Evolutionary conservation across 2,113 vertebrate species (phyloP).

Genomic region (Okapia johnstoni): DNA sequence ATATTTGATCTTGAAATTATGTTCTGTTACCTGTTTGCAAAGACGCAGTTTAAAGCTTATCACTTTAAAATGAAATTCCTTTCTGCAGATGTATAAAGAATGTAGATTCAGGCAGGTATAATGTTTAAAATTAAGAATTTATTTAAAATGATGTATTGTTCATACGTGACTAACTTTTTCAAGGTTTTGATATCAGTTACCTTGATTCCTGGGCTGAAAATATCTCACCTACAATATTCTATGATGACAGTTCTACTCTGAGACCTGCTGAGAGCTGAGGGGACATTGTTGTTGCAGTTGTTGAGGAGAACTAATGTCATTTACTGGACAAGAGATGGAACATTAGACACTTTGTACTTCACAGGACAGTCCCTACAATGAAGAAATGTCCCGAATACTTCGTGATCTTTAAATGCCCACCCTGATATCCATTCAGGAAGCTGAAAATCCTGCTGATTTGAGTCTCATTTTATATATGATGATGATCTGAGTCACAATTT

Average conservation of each 20-base stretch:
- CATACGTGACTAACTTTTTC: not conserved
- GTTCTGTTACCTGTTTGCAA: conserved; percentile 52
- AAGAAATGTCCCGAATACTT: not conserved
- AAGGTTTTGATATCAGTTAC: not conserved
- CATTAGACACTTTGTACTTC: not conserved
- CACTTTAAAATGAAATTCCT: conserved; percentile 60
- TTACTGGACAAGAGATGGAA: not conserved
- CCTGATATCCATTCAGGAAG: not conserved
- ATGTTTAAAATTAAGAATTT: conserved; percentile 39
- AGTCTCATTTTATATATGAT: not conserved
- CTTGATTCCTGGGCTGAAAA: not conserved
- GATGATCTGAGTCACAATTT: not conserved
- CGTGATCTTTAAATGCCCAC: not conserved
- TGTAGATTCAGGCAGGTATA: conserved; percentile 20
- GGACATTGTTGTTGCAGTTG: not conserved
- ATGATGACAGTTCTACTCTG: not conserved
- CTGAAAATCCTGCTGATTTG: not conserved
- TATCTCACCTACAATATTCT: not conserved
- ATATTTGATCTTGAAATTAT: conserved; percentile 59
- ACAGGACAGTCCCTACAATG: not conserved
- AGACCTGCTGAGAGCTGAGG: not conserved
- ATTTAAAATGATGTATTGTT: conserved; percentile 22
- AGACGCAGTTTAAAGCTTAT: conserved; percentile 28
- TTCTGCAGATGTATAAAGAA: conserved; percentile 13
- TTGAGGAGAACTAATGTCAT: not conserved